Evolutionary conservation across 2,888 invertebrate genomes (phyloP).

Genomic region (Phasia obesa): DNA sequence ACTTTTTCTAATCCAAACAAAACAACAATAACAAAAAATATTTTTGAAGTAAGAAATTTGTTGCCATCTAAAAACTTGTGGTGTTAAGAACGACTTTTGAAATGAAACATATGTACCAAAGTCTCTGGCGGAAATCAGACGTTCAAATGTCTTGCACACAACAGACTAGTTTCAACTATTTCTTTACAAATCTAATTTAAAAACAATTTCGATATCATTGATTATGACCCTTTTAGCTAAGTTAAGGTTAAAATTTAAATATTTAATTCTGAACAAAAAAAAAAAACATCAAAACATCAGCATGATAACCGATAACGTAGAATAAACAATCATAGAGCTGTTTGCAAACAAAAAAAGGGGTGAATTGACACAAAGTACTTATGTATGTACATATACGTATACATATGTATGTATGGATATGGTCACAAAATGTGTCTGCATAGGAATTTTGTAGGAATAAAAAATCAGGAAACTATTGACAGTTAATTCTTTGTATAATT

Average conservation of each 20-base stretch:
- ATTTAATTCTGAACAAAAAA: conserved; percentile 11
- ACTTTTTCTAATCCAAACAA: too few species aligned
- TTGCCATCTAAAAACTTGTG: too few species aligned
- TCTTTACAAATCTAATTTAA: too few species aligned
- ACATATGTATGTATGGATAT: conserved; percentile 1
- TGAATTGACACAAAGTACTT: conserved; percentile 17
- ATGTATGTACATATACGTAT: too few species aligned
- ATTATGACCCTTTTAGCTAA: neutral
- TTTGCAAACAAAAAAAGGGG: conserved; percentile 33
- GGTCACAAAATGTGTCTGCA: conserved; percentile 28
- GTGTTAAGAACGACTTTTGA: too few species aligned
- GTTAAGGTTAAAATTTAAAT: neutral
- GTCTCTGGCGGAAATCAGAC: too few species aligned
- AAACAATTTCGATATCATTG: too few species aligned
- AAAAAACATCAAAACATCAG: neutral
- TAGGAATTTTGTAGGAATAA: neutral
- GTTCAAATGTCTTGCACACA: too few species aligned
- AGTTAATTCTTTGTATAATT: conserved; percentile 18
- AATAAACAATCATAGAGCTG: conserved; percentile 35
- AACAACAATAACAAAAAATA: too few species aligned
- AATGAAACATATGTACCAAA: too few species aligned
- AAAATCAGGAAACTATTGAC: conserved; percentile 39
- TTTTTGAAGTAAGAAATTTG: too few species aligned
- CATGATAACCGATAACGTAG: conserved; percentile 15
- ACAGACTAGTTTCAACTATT: too few species aligned